Percentiles rank a stretch among this genome's conserved stretches.
Conservation (phyloP, 1,140 invertebrate species). For the Lycorma delicatula region DNA sequence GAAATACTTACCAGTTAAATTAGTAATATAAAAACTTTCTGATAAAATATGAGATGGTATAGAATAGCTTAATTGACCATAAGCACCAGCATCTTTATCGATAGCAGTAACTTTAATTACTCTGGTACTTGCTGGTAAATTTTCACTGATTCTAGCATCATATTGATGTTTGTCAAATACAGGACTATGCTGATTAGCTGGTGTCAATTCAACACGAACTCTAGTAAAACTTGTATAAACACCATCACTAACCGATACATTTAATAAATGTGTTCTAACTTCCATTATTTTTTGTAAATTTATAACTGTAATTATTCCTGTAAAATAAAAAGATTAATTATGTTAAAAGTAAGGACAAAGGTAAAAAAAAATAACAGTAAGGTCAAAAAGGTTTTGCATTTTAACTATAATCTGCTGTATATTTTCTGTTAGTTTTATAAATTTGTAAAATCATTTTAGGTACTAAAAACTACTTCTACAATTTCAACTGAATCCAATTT, state of each 20-base stretch:
- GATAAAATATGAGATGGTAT: slow-evolving; percentile 69
- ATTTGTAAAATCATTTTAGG: too few relatives aligned
- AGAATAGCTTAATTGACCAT: slow-evolving; percentile 66
- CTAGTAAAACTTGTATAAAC: slow-evolving; percentile 78
- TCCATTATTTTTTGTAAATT: slow-evolving; percentile 52
- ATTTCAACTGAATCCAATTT: too few relatives aligned
- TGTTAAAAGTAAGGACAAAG: too few relatives aligned
- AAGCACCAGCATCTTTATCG: slow-evolving; percentile 76
- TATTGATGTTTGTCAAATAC: slow-evolving; percentile 64
- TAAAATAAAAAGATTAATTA: too few relatives aligned
- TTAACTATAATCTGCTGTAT: too few relatives aligned
- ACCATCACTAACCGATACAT: slow-evolving; percentile 86
- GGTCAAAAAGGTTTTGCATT: too few relatives aligned
- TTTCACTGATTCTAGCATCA: slow-evolving; percentile 69
- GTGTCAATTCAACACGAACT: slow-evolving; percentile 68
- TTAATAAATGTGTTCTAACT: slow-evolving; percentile 46
- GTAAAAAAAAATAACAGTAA: too few relatives aligned
- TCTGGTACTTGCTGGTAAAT: slow-evolving; percentile 62
- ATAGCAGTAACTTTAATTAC: slow-evolving; percentile 65
- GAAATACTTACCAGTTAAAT: slow-evolving; percentile 44
- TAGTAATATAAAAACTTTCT: slow-evolving; percentile 71
- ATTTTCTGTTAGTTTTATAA: too few relatives aligned
- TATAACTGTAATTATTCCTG: slow-evolving; percentile 47
- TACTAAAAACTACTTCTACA: too few relatives aligned
- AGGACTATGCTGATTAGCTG: slow-evolving; percentile 72